These are phyloP conservation scores for Petrophora chlorosata DNA, from an alignment of 2,888 invertebrate species.

Conservation along the genomic window DNA sequence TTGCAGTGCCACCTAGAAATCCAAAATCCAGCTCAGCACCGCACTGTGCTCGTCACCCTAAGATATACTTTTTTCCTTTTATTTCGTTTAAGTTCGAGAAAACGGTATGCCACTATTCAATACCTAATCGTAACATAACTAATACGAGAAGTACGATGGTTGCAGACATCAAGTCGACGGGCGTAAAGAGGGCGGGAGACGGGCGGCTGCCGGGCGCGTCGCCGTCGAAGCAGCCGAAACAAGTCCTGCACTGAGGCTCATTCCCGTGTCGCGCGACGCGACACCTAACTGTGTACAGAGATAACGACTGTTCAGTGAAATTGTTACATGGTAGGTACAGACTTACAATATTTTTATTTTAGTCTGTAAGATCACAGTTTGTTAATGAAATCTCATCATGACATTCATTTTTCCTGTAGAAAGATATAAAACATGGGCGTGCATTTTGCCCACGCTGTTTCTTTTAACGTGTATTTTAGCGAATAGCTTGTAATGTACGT, in stretches of 20 bases:
- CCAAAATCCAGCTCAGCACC: too few relatives aligned
- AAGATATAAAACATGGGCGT: neutral
- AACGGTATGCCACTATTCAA: too few relatives aligned
- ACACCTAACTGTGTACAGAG: conserved; percentile 32
- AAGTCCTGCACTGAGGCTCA: conserved; percentile 67
- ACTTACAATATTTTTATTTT: conserved; percentile 32
- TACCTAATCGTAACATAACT: too few relatives aligned
- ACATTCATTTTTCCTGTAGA: conserved; percentile 23
- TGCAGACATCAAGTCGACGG: conserved; percentile 72
- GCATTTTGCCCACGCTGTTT: conserved; percentile 11
- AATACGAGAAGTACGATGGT: conserved; percentile 14
- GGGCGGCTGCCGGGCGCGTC: conserved; percentile 75
- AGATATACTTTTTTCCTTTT: too few relatives aligned
- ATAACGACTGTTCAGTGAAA: conserved; percentile 30
- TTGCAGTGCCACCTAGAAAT: too few relatives aligned
- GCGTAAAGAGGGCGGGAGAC: conserved; percentile 74
- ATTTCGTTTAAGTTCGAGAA: too few relatives aligned
- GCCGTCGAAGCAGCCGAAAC: conserved; percentile 78
- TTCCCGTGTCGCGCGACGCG: conserved; percentile 19
- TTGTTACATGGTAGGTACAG: conserved; percentile 41
- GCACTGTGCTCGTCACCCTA: too few relatives aligned
- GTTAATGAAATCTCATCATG: conserved; percentile 44
- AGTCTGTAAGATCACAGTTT: conserved; percentile 36
- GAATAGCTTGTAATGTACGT: conserved; percentile 31
- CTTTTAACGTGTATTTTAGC: conserved; percentile 6